Conservation (phyloP, 2,888 invertebrate species). For the Microplitis manilae region DNA sequence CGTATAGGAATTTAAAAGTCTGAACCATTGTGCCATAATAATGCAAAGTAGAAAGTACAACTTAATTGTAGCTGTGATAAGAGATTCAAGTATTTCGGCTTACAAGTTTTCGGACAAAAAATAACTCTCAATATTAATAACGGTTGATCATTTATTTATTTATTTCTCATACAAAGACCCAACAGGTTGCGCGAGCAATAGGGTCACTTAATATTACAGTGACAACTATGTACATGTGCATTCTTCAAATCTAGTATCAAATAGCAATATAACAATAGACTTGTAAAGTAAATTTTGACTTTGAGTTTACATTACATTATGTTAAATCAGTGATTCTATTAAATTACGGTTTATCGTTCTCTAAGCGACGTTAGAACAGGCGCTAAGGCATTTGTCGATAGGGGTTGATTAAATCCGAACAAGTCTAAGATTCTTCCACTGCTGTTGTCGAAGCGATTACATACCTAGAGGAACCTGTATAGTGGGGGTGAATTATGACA, state of each 20-base stretch:
- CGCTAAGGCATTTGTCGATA: not conserved
- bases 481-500: not conserved
- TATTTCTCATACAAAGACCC: no score
- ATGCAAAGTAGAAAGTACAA: no score
- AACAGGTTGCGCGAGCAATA: no score
- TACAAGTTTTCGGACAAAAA: no score
- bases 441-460: not conserved
- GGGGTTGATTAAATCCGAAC: not conserved
- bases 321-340: not conserved
- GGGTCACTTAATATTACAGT: not conserved
- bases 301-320: constrained; percentile 6
- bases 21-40: no score
- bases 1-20: no score
- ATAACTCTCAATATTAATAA: no score
- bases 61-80: no score
- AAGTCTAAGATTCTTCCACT: not conserved
- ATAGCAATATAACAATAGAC: constrained; percentile 10
- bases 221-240: not conserved
- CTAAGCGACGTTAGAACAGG: not conserved
- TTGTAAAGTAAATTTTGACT: constrained; percentile 19
- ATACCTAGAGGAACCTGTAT: constrained; percentile 17
- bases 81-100: no score
- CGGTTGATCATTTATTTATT: no score
- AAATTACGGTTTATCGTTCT: not conserved
- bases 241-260: not conserved